Conservation (phyloP, 2,888 invertebrate genomes). For the Drymonia ruficornis region DNA sequence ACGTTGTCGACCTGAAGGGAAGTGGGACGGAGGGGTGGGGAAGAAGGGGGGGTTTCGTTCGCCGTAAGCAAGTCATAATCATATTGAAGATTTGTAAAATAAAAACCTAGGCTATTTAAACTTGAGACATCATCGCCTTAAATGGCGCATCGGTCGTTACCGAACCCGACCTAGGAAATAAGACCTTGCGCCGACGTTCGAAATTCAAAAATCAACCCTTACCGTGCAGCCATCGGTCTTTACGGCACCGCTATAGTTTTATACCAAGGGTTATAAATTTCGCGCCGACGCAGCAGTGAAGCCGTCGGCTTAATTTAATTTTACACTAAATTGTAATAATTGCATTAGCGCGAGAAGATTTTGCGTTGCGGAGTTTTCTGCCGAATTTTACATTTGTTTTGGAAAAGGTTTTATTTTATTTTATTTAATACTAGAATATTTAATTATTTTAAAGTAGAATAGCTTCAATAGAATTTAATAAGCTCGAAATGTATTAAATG, state of each 20-base stretch:
- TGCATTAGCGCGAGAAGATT: conserved; percentile 68
- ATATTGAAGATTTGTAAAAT: no score
- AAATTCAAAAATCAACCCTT: conserved; percentile 67
- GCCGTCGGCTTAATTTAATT: conserved; percentile 79
- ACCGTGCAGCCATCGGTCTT: conserved; percentile 46
- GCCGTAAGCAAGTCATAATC: no score
- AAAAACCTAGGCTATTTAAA: no score
- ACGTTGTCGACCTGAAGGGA: no score
- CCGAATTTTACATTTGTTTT: conserved; percentile 32
- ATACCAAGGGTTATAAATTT: conserved; percentile 77
- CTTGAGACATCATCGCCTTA: neutral
- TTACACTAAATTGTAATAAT: conserved; percentile 83
- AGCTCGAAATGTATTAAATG: no score
- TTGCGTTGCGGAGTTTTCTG: conserved; percentile 50
- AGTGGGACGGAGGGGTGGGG: no score
- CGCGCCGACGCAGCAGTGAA: conserved; percentile 53
- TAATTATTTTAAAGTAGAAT: no score
- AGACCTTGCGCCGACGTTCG: conserved; percentile 53
- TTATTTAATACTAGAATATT: no score
- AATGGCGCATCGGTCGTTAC: neutral
- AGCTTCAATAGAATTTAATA: no score
- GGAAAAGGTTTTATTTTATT: no score
- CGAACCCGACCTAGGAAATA: conserved; percentile 42
- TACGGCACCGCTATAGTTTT: conserved; percentile 60
- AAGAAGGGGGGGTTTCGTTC: no score